phyloP scores from a whole-genome alignment of 2,113 vertebrate species.

The Brachyistius frenatus region DNA sequence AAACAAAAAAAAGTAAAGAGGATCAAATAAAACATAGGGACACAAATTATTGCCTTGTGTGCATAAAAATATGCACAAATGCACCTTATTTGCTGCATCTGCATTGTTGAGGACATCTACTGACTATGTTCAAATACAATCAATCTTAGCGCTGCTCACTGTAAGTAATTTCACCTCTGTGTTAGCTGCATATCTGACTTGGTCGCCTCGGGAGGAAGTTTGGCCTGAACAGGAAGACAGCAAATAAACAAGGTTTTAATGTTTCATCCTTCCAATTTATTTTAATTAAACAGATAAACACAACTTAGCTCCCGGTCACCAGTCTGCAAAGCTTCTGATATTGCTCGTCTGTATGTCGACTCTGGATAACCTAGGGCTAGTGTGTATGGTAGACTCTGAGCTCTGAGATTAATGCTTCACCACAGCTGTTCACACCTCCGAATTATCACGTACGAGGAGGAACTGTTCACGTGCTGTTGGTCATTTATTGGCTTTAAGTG shows the following conservation, averaged over 20 bases:
- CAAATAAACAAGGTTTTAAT: slow-evolving; percentile 77
- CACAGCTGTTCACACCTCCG: slow-evolving; percentile 26
- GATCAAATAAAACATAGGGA: neutral
- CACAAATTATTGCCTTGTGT: neutral
- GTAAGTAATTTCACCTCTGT: slow-evolving; percentile 4
- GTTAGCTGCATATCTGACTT: slow-evolving; percentile 30
- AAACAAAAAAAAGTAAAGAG: neutral
- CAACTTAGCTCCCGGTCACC: slow-evolving; percentile 43
- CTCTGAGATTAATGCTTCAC: slow-evolving; percentile 21
- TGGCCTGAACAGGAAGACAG: slow-evolving; percentile 64
- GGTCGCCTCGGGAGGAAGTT: slow-evolving; percentile 64
- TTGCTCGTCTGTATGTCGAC: slow-evolving; percentile 5
- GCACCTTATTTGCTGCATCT: no score
- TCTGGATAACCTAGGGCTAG: neutral
- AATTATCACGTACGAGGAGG: slow-evolving; percentile 5
- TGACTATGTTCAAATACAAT: neutral
- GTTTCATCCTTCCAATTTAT: slow-evolving; percentile 67
- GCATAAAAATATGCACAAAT: neutral
- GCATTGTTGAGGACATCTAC: no score
- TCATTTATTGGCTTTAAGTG: slow-evolving; percentile 13
- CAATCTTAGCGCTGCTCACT: slow-evolving; percentile 10
- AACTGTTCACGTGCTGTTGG: neutral
- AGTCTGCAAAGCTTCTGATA: slow-evolving; percentile 21
- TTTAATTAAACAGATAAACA: slow-evolving; percentile 72
- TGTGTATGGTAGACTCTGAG: neutral